Base-by-base conservation (phyloP, 1,140 invertebrate species). In the Babylonia areolata region DNA sequence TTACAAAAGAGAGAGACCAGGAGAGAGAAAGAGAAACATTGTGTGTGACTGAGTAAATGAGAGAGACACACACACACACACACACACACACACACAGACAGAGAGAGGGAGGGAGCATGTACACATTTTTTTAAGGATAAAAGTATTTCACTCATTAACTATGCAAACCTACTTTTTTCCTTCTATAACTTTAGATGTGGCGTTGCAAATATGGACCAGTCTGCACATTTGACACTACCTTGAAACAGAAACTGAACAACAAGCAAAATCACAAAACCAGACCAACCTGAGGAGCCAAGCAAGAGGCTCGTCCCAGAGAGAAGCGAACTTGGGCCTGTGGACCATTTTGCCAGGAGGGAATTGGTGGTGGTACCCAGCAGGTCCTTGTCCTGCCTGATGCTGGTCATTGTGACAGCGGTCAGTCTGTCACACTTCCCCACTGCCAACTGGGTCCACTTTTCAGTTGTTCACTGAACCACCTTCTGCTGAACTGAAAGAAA, bases 321-420 rank as follows among this genome's bases (percentile, higher is more conserved):
- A 17, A 40, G 64, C 11, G 58, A 64, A 1, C 33, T 33, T 58
- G 46, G 37, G 1, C 37, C 51, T n/a, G 35, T 78, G 42, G 69
- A 78, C 86, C 86, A 84, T 84, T 87, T 87, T 31, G 37, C 81
- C 81, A 87, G 54, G 17, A 84, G 73, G 35, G 86, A 69, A 39
- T 23, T 86, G 37, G 58, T 20, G 58, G 58, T 42, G 33, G 81
- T 84, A 33, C 69, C 51, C 39, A 82, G 6, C 1, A 79, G 40
- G 77, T 23, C 75, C 39, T 79, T 84, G 51, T 87, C 81, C 23
- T 79, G 51, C 23, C 42, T 64, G 73, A 79, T 23, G 40, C 40
- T 54, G 78, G 11, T 20, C 46, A 80, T 80, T 40, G 9, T 73
- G 71, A 11, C 35, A 35, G 71, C 12, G 9, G 3, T 73, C 33